Evolutionary conservation across 2,797 vertebrate genomes (phyloP), one percentile per base, ranked within the genome.

Genomic region (Acrossocheilus fasciatus): DNA sequence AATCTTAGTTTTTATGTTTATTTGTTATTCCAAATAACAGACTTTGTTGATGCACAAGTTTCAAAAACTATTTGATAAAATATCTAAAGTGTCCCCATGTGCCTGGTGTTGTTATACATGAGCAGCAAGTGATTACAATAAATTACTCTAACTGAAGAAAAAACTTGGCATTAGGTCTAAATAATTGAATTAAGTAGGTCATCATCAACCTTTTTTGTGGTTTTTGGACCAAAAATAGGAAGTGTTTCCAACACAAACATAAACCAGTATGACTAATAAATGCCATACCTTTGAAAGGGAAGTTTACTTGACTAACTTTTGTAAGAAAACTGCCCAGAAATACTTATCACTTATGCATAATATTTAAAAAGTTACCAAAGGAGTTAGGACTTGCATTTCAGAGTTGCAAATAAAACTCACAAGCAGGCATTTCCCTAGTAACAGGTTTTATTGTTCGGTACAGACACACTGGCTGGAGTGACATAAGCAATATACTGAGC

Each of bases 361-460:
- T 39, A 57, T 39, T 36, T 15, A 2, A 59, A 57, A 6, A 14
- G 11, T 36, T 68, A 36, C 36, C 2, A 15, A 15, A 23, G 23
- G 14, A 11, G 10, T 30, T 54, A 11, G 41, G 10, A 11, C 34
- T 15, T 26, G 0, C 30, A 5, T 45, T 62, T 45, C 30, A 4
- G 72, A 30, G 30, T 20, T 39, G 66, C 3, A 30, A 18, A 57
- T 17, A 41, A 70, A 70, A 50, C 12, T 47, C 15, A 10, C 2
- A 1, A 62, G 11, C 43, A 70, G 10, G 43, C 9, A 64, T 43
- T 72, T 10, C 2, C 11, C 14, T 2, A 66, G 62, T 50, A 26
- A 18, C 7, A 41, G 20, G 15, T 68, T 87, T 85, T 81, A 84
- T 87, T 85, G 72, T 76, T 81, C 78, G 76, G 62, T 57, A 59